phyloP scores from a whole-genome alignment of 2,888 invertebrate genomes.

The Tupiocoris notatus region DNA sequence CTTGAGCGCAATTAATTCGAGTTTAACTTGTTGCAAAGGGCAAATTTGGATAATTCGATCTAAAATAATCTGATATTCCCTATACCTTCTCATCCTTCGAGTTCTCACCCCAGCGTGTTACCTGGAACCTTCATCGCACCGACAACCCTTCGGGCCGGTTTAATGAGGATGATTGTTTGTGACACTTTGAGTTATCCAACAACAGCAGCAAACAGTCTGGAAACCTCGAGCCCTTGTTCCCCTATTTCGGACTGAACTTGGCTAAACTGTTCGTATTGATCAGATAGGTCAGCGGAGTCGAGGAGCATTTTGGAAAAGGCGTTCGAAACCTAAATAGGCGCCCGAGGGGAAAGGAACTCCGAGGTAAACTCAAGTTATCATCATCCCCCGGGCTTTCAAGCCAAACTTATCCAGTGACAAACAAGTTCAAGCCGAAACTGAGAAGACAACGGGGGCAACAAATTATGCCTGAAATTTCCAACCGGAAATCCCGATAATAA shows the following conservation, averaged over 20 bases:
- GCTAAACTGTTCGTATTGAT: background rate
- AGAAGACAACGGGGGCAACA: constrained; percentile 17
- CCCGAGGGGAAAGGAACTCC: background rate
- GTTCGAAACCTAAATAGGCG: background rate
- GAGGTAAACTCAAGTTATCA: background rate
- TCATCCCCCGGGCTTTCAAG: background rate
- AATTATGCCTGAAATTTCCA: no score
- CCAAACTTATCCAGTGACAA: constrained; percentile 15
- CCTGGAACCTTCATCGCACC: no score
- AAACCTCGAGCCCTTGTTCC: background rate
- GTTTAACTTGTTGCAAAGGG: background rate
- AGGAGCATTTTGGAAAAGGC: background rate
- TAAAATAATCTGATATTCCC: background rate
- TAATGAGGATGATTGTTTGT: background rate
- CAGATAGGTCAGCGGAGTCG: background rate
- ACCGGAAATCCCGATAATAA: no score
- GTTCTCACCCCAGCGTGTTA: background rate
- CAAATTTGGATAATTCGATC: background rate
- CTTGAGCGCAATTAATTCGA: background rate
- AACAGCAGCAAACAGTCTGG: background rate
- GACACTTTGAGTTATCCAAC: background rate
- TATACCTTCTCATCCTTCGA: background rate
- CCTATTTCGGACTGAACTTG: background rate
- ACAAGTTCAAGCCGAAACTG: constrained; percentile 3
- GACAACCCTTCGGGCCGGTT: background rate